Percentiles rank a stretch among this genome's conserved stretches.
These are phyloP conservation scores for Colletes collaris DNA, from an alignment of 2,888 invertebrate species.

Conservation along the genomic window DNA sequence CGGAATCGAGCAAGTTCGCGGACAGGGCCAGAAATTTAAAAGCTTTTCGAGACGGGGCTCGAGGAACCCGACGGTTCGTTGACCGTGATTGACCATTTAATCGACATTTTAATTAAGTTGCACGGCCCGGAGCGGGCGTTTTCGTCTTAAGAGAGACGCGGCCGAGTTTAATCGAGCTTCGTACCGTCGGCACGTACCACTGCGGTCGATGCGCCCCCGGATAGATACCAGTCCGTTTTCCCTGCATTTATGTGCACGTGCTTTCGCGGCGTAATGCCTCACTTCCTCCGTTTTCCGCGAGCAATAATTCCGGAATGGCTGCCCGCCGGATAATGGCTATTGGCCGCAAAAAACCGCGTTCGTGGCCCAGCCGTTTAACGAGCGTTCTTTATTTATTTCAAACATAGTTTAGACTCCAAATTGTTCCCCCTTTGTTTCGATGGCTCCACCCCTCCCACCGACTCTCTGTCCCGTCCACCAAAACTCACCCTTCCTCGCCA, in stretches of 20 bases:
- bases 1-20: too few relatives aligned
- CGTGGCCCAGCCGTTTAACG: background rate
- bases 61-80: conserved; percentile 56
- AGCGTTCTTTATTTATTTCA: conserved; percentile 5
- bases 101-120: conserved; percentile 79
- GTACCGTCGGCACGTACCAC: conserved; percentile 47
- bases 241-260: conserved; percentile 28
- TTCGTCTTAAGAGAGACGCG: conserved; percentile 68
- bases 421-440: background rate
- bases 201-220: conserved; percentile 31
- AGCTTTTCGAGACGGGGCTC: conserved; percentile 14
- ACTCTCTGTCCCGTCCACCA: background rate
- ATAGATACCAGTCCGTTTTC: conserved; percentile 12
- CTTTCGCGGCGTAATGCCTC: conserved; percentile 16
- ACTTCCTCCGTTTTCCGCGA: conserved; percentile 8
- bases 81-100: conserved; percentile 79
- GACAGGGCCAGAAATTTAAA: conserved; percentile 14
- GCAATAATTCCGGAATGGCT: conserved; percentile 25
- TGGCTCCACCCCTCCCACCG: background rate
- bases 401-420: background rate
- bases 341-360: conserved; percentile 3
- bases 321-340: background rate
- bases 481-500: too few relatives aligned
- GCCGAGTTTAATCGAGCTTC: conserved; percentile 54
- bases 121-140: conserved; percentile 54